These are phyloP conservation scores for Arremon aurantiirostris DNA, from an alignment of 2,797 vertebrate genomes.

Conservation along the genomic window DNA sequence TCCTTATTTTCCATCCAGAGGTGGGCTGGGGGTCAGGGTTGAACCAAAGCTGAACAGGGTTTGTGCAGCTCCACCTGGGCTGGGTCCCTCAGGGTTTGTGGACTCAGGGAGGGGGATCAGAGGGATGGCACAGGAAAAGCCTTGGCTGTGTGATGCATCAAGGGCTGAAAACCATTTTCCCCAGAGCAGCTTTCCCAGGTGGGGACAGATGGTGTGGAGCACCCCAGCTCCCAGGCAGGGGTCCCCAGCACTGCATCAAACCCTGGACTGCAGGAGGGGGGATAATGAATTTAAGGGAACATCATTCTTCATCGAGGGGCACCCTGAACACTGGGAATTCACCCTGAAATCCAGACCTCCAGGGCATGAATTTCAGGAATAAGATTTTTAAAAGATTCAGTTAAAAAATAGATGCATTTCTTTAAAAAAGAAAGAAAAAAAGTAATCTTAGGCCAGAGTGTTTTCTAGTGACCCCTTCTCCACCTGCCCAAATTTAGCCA, in stretches of 20 bases:
- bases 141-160: neutral
- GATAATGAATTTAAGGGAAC: neutral
- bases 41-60: neutral
- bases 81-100: neutral
- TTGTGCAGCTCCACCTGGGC: neutral
- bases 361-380: neutral
- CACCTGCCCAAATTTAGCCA: neutral
- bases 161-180: neutral
- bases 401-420: constrained; percentile 12
- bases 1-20: neutral
- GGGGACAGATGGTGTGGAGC: neutral
- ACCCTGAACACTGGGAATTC: neutral
- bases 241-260: neutral
- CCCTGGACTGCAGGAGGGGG: neutral
- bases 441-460: neutral
- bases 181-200: neutral
- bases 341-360: constrained; percentile 2
- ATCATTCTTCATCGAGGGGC: neutral
- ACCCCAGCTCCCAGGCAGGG: neutral
- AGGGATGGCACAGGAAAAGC: rapidly evolving
- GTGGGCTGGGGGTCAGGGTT: neutral
- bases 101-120: rapidly evolving
- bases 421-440: neutral
- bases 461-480: neutral
- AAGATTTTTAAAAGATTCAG: neutral